phyloP scores from a whole-genome alignment of 2,113 vertebrate genomes.

The Prochilodus magdalenae region DNA sequence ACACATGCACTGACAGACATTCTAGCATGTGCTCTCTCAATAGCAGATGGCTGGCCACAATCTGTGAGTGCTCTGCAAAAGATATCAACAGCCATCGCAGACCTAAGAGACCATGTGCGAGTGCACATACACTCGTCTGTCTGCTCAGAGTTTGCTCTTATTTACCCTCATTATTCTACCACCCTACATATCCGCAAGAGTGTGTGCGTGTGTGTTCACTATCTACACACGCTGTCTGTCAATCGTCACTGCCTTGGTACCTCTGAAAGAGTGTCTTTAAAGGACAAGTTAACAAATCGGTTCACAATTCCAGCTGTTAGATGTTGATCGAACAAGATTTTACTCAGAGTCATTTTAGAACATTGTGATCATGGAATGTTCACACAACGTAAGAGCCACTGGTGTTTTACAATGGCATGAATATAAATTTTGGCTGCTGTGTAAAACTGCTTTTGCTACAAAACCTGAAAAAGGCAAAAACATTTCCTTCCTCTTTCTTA shows the following conservation, averaged over 20 bases:
- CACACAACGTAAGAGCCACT: no score
- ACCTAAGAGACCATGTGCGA: constrained; percentile 3
- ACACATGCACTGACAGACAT: constrained; percentile 56
- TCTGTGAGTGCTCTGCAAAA: constrained; percentile 52
- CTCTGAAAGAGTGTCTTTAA: no score
- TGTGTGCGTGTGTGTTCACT: not conserved
- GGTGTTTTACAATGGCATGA: no score
- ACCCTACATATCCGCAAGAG: not conserved
- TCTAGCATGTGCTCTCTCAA: constrained; percentile 55
- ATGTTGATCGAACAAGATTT: no score
- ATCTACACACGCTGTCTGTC: not conserved
- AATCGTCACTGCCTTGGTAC: no score
- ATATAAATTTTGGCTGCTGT: no score
- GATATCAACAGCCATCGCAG: constrained; percentile 46
- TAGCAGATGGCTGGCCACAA: constrained; percentile 58
- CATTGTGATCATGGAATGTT: no score
- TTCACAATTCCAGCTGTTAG: no score
- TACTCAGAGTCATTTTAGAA: no score
- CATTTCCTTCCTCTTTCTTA: not conserved
- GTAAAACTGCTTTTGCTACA: not conserved
- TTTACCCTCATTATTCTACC: constrained; percentile 2
- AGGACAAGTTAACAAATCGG: no score
- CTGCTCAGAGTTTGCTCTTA: not conserved
- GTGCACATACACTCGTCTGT: not conserved
- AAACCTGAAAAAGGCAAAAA: not conserved